Percentiles rank a stretch among this genome's conserved stretches.
Conservation (phyloP, 2,113 vertebrate genomes). For the Podilymbus podiceps region DNA sequence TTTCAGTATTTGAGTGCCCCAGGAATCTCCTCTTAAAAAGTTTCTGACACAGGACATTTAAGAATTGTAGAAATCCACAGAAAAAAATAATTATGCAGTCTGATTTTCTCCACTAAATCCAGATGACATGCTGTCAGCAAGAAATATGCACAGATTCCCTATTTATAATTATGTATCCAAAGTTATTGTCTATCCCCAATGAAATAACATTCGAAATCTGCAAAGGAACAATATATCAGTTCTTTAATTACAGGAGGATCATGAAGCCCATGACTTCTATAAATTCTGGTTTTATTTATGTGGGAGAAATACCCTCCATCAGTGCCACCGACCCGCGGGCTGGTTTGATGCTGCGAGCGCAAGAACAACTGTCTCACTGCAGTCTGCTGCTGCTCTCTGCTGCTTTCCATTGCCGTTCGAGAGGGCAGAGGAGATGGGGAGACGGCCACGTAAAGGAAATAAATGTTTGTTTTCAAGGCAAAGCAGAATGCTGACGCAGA, state of each 20-base stretch:
- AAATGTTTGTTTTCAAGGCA: neutral
- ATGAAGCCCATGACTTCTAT: neutral
- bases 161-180: neutral
- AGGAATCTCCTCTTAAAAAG: neutral
- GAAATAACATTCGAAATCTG: neutral
- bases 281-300: neutral
- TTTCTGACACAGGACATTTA: neutral
- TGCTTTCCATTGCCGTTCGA: neutral
- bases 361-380: neutral
- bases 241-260: neutral
- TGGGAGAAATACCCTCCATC: neutral
- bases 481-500: neutral
- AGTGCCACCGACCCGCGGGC: neutral
- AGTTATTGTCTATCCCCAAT: neutral
- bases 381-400: slow-evolving; percentile 69
- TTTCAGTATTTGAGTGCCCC: neutral
- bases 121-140: neutral
- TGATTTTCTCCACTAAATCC: neutral
- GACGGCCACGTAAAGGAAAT: neutral
- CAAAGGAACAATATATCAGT: neutral
- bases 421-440: neutral
- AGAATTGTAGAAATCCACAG: neutral
- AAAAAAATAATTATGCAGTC: neutral
- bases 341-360: neutral
- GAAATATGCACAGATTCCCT: neutral